Conservation (phyloP, 92 coral and sea anemone species). For the Actinostola sp. region DNA sequence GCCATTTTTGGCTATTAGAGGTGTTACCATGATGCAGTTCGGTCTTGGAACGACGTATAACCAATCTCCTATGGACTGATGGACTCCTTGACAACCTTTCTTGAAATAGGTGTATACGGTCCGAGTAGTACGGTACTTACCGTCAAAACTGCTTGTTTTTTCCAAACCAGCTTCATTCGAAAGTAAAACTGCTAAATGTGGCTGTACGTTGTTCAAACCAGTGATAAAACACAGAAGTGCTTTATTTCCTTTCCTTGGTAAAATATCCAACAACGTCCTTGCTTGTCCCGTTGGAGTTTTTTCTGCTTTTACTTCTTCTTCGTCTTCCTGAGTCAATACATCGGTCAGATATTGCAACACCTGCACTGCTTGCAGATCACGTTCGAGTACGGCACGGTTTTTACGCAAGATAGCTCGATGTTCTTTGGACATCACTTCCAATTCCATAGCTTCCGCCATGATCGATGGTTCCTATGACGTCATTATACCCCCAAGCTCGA, state of each 20-base stretch:
- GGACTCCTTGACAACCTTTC: too few species aligned
- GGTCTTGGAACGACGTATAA: too few species aligned
- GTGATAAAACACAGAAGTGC: conserved; percentile 62
- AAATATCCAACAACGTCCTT: conserved; percentile 45
- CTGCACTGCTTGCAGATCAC: conserved; percentile 67
- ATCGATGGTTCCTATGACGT: neutral
- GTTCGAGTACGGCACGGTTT: conserved; percentile 40
- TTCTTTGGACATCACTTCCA: conserved; percentile 45
- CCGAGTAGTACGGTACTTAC: conserved; percentile 21
- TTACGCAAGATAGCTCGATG: conserved; percentile 54
- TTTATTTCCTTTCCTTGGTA: conserved; percentile 49
- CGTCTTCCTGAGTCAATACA: conserved; percentile 42
- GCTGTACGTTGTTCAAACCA: conserved; percentile 37
- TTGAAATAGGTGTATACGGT: too few species aligned
- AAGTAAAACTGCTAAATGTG: conserved; percentile 46
- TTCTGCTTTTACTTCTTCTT: conserved; percentile 54
- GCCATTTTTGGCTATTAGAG: too few species aligned
- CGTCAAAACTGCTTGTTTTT: neutral
- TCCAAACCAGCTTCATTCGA: conserved; percentile 38
- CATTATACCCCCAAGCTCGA: too few species aligned
- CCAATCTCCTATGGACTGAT: too few species aligned
- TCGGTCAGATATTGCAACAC: conserved; percentile 46
- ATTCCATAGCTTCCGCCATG: conserved; percentile 25
- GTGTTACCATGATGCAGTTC: too few species aligned
- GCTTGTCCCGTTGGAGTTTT: conserved; percentile 33